Conservation (phyloP, 2,888 invertebrate species). For the Cerastis rubricosa region DNA sequence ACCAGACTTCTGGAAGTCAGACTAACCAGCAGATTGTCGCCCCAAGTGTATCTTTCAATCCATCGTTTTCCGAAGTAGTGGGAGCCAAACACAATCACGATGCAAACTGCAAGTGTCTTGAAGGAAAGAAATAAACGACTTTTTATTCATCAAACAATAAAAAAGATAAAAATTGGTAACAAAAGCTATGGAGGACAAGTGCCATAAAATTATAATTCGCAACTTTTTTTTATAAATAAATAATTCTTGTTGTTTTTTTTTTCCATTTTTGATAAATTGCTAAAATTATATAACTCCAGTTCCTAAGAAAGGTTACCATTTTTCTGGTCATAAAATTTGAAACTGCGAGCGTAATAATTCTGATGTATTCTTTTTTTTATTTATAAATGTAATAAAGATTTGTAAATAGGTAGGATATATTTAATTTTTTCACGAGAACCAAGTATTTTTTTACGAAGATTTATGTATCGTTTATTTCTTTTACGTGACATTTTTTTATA, state of each 20-base stretch:
- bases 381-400: slow-evolving; percentile 55
- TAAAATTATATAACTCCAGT: slow-evolving; percentile 71
- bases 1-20: slow-evolving; percentile 83
- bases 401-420: slow-evolving; percentile 70
- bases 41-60: slow-evolving; percentile 81
- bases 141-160: slow-evolving; percentile 19
- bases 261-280: slow-evolving; percentile 61
- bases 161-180: slow-evolving; percentile 58
- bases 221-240: slow-evolving; percentile 43
- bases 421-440: slow-evolving; percentile 52
- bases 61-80: slow-evolving; percentile 79
- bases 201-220: slow-evolving; percentile 77
- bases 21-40: slow-evolving; percentile 84
- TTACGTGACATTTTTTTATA: slow-evolving; percentile 22
- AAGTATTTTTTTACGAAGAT: slow-evolving; percentile 43
- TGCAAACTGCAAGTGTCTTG: slow-evolving; percentile 84
- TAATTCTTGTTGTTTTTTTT: slow-evolving; percentile 47
- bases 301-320: slow-evolving; percentile 72
- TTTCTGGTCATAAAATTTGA: slow-evolving; percentile 46
- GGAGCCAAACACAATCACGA: slow-evolving; percentile 80
- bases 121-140: slow-evolving; percentile 78
- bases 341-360: slow-evolving; percentile 43
- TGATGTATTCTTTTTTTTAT: slow-evolving; percentile 49
- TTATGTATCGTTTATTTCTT: slow-evolving; percentile 57
- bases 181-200: slow-evolving; percentile 69